Percentiles rank a stretch among this genome's conserved stretches.
These are phyloP conservation scores for Thalassophryne amazonica DNA, from an alignment of 2,797 vertebrate species.

Conservation along the genomic window DNA sequence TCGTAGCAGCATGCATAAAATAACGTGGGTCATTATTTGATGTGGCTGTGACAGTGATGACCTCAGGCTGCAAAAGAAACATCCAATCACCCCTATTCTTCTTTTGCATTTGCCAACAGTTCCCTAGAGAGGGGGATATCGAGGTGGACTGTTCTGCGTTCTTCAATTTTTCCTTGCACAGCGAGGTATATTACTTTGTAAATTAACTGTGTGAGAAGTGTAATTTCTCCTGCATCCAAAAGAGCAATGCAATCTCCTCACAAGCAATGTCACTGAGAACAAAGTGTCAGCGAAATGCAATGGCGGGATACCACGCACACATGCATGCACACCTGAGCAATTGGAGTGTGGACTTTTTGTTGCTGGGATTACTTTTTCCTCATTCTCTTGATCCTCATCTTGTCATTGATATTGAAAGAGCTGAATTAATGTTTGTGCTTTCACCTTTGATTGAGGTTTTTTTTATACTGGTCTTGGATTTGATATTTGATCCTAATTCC, in stretches of 20 bases:
- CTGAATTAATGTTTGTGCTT: too few relatives aligned
- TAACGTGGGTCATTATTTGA: not conserved
- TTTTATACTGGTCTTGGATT: too few relatives aligned
- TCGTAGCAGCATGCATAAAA: not conserved
- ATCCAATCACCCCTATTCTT: slow-evolving; percentile 13
- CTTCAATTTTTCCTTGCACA: slow-evolving; percentile 5
- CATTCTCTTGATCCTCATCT: too few relatives aligned
- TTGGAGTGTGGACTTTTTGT: slow-evolving; percentile 7
- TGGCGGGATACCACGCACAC: not conserved
- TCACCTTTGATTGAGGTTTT: too few relatives aligned
- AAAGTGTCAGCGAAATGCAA: slow-evolving; percentile 29
- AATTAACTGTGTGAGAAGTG: slow-evolving; percentile 21
- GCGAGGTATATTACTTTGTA: slow-evolving; percentile 36
- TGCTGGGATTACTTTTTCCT: too few relatives aligned
- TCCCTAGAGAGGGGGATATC: slow-evolving; percentile 16
- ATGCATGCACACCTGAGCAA: not conserved
- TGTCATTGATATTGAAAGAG: too few relatives aligned
- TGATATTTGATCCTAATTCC: too few relatives aligned
- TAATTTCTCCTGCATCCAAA: slow-evolving; percentile 28
- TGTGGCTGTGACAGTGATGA: slow-evolving; percentile 11
- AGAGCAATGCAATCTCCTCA: slow-evolving; percentile 42
- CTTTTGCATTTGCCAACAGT: slow-evolving; percentile 45
- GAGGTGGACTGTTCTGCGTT: not conserved
- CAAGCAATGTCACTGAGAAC: slow-evolving; percentile 26
- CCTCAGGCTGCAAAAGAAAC: slow-evolving; percentile 1